Evolutionary conservation across 2,888 invertebrate species (phyloP).

Genomic region (Coleophora flavipennella): DNA sequence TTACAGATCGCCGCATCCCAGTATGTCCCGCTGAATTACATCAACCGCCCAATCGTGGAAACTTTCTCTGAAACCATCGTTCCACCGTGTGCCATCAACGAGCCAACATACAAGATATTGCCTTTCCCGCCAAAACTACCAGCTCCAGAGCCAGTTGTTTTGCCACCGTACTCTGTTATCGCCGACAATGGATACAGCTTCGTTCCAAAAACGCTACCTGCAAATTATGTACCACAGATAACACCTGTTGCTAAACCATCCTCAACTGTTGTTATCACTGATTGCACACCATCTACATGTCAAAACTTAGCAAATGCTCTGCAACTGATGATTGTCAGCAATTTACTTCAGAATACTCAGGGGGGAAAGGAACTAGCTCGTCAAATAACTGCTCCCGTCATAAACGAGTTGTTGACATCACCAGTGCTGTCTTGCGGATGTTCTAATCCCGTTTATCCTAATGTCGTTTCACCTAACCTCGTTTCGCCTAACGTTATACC

Average conservation of each 20-base stretch:
- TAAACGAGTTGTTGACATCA: constrained; percentile 32
- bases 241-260: constrained; percentile 8
- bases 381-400: constrained; percentile 32
- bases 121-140: constrained; percentile 11
- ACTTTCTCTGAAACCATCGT: constrained; percentile 3
- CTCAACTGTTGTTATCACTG: constrained; percentile 41
- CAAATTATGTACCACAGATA: no score
- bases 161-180: no score
- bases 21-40: constrained; percentile 20
- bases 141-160: no score
- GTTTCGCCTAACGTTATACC: constrained; percentile 17
- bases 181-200: no score
- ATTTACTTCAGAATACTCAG: constrained; percentile 36
- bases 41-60: constrained; percentile 15
- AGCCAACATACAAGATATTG: constrained; percentile 18
- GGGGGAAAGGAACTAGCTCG: constrained; percentile 30
- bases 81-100: constrained; percentile 12
- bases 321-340: constrained; percentile 47
- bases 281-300: constrained; percentile 46
- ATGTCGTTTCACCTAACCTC: constrained; percentile 6
- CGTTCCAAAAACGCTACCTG: no score
- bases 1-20: constrained; percentile 33
- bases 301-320: constrained; percentile 48
- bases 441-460: constrained; percentile 21
- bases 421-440: constrained; percentile 30